Conservation (phyloP, 2,113 vertebrate genomes). For the Pampusana beccarii region DNA sequence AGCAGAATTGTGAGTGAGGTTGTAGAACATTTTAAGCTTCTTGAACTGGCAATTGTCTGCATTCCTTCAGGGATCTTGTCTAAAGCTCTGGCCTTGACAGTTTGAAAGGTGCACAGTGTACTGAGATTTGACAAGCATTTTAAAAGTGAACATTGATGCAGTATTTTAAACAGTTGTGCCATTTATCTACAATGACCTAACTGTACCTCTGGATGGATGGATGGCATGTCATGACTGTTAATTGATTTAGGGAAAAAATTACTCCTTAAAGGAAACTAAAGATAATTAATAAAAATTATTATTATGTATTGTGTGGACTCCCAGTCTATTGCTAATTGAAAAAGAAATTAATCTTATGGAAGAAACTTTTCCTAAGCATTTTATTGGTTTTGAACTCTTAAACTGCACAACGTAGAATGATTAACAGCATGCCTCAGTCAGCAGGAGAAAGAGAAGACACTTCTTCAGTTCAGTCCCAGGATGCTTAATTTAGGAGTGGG, state of each 20-base stretch:
- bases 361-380: not conserved
- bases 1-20: not conserved
- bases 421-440: not conserved
- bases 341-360: not conserved
- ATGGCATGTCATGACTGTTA: not conserved
- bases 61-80: not conserved
- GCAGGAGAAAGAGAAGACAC: not conserved
- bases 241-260: not conserved
- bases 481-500: not conserved
- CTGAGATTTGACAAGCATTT: conserved; percentile 10
- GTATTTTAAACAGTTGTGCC: not conserved
- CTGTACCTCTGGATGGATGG: not conserved
- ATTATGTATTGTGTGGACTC: not conserved
- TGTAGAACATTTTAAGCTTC: conserved; percentile 13
- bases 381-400: not conserved
- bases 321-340: not conserved
- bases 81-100: not conserved
- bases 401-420: not conserved
- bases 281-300: not conserved
- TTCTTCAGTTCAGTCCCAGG: not conserved
- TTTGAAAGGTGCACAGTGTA: not conserved
- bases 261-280: not conserved
- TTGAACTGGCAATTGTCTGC: not conserved
- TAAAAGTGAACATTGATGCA: not conserved
- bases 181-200: not conserved